These are phyloP conservation scores for Agrotis segetum DNA, from an alignment of 2,888 invertebrate genomes.

Conservation along the genomic window DNA sequence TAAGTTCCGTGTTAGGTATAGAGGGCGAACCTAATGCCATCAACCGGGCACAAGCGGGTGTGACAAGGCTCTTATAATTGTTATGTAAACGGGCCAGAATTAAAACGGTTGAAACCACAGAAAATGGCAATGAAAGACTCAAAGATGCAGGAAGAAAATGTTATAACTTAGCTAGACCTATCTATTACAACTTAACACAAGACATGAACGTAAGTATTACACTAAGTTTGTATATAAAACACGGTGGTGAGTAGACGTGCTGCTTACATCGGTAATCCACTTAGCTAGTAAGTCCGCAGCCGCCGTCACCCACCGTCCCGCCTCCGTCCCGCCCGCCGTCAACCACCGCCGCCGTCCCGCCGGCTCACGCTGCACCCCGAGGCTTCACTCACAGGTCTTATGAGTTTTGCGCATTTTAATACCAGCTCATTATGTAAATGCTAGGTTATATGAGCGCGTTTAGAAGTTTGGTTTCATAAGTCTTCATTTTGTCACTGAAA, in stretches of 20 bases:
- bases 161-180: neutral
- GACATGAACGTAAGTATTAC: constrained; percentile 1
- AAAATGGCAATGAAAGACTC: too few relatives aligned
- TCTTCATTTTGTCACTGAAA: constrained; percentile 17
- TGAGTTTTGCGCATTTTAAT: constrained; percentile 62
- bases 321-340: neutral
- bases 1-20: too few relatives aligned
- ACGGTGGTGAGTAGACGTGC: constrained; percentile 32
- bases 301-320: neutral
- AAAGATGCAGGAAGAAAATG: neutral
- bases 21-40: too few relatives aligned
- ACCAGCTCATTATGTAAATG: constrained; percentile 21
- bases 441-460: constrained; percentile 28
- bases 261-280: constrained; percentile 60
- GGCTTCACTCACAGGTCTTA: constrained; percentile 67
- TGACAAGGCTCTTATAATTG: too few relatives aligned
- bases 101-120: too few relatives aligned
- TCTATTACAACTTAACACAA: neutral
- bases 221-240: constrained; percentile 13
- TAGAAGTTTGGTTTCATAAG: constrained; percentile 16
- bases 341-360: neutral
- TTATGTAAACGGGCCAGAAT: too few relatives aligned
- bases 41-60: too few relatives aligned
- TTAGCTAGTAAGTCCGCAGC: constrained; percentile 51
- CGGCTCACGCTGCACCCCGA: constrained; percentile 53